Evolutionary conservation across 2,113 vertebrate genomes (phyloP).

Genomic region (Myocastor coypus): DNA sequence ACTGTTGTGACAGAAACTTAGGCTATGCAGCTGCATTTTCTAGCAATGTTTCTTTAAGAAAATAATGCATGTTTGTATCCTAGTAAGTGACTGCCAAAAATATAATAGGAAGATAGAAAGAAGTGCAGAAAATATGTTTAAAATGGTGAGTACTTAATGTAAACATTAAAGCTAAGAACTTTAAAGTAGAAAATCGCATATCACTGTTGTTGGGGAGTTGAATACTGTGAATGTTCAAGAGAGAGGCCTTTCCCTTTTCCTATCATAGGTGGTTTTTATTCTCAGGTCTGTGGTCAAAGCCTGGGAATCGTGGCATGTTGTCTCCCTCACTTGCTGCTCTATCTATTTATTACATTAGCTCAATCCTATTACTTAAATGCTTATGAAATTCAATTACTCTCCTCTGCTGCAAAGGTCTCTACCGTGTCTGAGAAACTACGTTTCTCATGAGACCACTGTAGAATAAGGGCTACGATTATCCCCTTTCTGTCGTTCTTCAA

Average conservation of each 20-base stretch:
- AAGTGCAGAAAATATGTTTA: background rate
- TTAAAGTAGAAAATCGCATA: background rate
- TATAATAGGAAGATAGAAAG: background rate
- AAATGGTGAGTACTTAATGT: background rate
- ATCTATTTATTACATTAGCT: background rate
- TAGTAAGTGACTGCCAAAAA: background rate
- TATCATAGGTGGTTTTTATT: background rate
- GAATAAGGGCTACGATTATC: background rate
- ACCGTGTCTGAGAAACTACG: background rate
- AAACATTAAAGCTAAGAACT: background rate
- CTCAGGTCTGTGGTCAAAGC: background rate
- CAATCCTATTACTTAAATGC: background rate
- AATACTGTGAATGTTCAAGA: background rate
- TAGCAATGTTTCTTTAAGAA: background rate
- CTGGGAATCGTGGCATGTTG: background rate
- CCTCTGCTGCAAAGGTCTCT: background rate
- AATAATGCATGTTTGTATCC: background rate
- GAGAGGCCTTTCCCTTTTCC: background rate
- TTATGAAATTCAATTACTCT: background rate
- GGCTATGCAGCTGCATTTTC: conserved; percentile 18
- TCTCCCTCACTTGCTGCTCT: background rate
- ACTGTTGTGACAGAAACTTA: conserved; percentile 28
- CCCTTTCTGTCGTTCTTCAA: background rate
- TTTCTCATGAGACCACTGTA: background rate
- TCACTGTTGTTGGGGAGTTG: background rate